Evolutionary conservation across 1,140 invertebrate species (phyloP).

Genomic region (Drosophila melanica): DNA sequence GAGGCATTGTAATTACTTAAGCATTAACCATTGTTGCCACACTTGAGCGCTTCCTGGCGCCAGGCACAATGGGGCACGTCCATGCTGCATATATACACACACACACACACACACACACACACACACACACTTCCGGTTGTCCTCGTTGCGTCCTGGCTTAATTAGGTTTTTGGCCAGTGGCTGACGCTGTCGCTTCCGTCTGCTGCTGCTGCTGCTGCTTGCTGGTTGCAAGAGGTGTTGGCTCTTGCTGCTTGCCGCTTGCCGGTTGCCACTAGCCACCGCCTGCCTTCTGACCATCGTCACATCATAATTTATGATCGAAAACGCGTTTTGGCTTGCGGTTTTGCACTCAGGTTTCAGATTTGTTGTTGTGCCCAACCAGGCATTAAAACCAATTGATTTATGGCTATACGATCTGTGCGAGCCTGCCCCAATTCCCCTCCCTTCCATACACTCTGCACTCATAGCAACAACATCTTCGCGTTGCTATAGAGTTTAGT

Average conservation of each 20-base stretch:
- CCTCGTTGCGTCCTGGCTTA: slow-evolving; percentile 54
- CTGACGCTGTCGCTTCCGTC: slow-evolving; percentile 1
- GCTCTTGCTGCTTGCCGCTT: slow-evolving; percentile 23
- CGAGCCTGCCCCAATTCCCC: background rate
- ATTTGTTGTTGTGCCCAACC: slow-evolving; percentile 45
- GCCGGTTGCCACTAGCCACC: slow-evolving; percentile 12
- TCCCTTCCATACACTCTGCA: slow-evolving; percentile 21
- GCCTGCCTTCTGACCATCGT: slow-evolving; percentile 17
- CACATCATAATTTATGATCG: slow-evolving; percentile 76
- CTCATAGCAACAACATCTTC: slow-evolving; percentile 38
- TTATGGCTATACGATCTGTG: slow-evolving; percentile 47
- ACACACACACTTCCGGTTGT: slow-evolving; percentile 26
- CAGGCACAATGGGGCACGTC: slow-evolving; percentile 22
- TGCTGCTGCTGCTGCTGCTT: slow-evolving; percentile 17
- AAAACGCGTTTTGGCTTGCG: slow-evolving; percentile 69
- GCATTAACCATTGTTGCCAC: slow-evolving; percentile 76
- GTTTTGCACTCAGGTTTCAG: slow-evolving; percentile 47
- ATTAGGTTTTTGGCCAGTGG: slow-evolving; percentile 75
- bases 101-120: background rate
- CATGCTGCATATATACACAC: background rate
- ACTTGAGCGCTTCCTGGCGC: slow-evolving; percentile 52
- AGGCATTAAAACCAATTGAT: slow-evolving; percentile 77
- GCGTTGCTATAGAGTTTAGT: background rate
- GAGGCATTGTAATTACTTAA: slow-evolving; percentile 81
- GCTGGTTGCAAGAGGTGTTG: slow-evolving; percentile 16